phyloP scores from a whole-genome alignment of 2,113 vertebrate genomes.

The Mus pahari region DNA sequence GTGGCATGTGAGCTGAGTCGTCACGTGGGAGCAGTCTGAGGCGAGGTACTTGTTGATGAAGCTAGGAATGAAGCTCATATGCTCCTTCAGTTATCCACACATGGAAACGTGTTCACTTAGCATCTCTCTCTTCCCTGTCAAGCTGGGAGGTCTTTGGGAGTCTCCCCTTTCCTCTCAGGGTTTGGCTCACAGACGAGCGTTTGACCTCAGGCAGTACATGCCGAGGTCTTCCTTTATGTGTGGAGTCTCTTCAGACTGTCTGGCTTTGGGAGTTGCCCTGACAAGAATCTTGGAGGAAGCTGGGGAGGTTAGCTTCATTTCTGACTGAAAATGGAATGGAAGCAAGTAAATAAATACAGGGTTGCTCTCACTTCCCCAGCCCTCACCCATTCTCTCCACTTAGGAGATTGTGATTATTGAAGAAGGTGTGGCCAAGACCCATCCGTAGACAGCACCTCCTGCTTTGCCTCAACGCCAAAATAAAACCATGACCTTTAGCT shows the following conservation, averaged over 20 bases:
- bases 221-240: conserved; percentile 9
- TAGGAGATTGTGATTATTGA: background rate
- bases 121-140: background rate
- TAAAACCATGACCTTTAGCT: background rate
- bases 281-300: conserved; percentile 13
- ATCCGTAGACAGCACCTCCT: too few species aligned
- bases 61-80: background rate
- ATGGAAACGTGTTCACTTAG: background rate
- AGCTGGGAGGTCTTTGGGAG: conserved; percentile 50
- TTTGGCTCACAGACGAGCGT: background rate
- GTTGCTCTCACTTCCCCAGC: background rate
- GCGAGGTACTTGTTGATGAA: background rate
- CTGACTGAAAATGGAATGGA: background rate
- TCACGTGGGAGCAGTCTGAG: background rate
- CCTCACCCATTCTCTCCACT: accelerated
- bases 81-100: background rate
- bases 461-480: background rate
- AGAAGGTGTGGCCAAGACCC: background rate
- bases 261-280: background rate
- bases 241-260: background rate
- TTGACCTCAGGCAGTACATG: background rate
- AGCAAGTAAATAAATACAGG: background rate
- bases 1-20: background rate
- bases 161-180: background rate
- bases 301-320: background rate